These are phyloP conservation scores for Dendroctonus valens DNA, from an alignment of 1,140 invertebrate species.

Conservation along the genomic window DNA sequence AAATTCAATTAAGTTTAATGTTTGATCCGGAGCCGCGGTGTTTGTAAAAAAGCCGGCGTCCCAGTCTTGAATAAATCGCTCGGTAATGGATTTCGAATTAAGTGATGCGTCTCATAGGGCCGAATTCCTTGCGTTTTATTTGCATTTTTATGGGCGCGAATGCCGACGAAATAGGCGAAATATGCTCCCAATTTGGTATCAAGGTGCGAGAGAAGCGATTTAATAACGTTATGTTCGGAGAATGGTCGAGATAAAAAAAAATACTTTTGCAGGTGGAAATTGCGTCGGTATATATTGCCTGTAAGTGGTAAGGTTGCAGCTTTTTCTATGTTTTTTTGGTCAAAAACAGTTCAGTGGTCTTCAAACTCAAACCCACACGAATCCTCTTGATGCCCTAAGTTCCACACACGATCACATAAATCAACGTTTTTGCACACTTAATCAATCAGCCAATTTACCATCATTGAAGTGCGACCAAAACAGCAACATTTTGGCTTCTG, in stretches of 20 bases:
- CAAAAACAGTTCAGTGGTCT: too few relatives aligned
- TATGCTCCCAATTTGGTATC: constrained; percentile 34
- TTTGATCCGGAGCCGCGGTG: constrained; percentile 47
- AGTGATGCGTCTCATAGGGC: constrained; percentile 43
- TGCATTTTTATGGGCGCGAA: constrained; percentile 37
- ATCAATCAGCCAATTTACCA: too few relatives aligned
- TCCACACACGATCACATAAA: too few relatives aligned
- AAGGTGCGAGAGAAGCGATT: constrained; percentile 20
- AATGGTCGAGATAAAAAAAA: constrained; percentile 18
- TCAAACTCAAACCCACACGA: too few relatives aligned
- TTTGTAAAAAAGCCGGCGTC: constrained; percentile 41
- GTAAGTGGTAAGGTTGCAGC: too few relatives aligned
- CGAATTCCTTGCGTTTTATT: constrained; percentile 42
- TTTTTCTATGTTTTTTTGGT: too few relatives aligned
- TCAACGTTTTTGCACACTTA: too few relatives aligned
- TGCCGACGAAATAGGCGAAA: constrained; percentile 29
- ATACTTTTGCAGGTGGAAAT: background rate
- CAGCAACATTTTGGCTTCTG: too few relatives aligned
- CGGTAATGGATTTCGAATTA: constrained; percentile 47
- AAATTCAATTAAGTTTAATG: constrained; percentile 54
- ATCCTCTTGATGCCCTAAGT: too few relatives aligned
- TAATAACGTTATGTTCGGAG: constrained; percentile 25
- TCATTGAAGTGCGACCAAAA: too few relatives aligned
- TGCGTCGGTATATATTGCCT: too few relatives aligned
- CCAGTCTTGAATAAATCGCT: constrained; percentile 43